Percentiles rank a stretch among this genome's conserved stretches.
Conservation (phyloP, 1,140 invertebrate genomes). For the Lepidurus packardi region DNA sequence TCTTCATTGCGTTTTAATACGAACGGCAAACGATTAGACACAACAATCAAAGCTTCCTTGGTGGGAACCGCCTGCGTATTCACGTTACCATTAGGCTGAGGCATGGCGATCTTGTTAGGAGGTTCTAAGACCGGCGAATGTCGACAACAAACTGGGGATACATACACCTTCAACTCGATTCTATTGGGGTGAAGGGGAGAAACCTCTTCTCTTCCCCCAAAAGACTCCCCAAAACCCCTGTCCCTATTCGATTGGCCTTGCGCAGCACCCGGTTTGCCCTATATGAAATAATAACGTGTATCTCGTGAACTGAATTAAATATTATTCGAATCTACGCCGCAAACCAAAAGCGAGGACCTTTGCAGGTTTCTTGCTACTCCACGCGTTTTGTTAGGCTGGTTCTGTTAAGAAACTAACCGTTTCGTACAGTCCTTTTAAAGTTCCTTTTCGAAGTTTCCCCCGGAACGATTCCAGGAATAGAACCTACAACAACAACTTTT, state of each 20-base stretch:
- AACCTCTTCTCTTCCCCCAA: neutral
- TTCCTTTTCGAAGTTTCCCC: neutral
- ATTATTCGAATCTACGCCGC: too few species aligned
- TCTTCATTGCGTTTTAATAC: conserved; percentile 66
- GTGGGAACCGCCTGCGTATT: conserved; percentile 48
- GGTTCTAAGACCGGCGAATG: neutral
- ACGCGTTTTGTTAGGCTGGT: too few species aligned
- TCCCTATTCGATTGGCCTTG: too few species aligned
- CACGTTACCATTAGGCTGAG: conserved; percentile 37
- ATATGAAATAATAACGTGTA: too few species aligned
- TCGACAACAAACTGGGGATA: neutral
- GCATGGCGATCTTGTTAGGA: neutral
- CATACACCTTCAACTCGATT: neutral
- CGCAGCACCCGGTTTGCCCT: too few species aligned
- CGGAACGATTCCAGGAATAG: neutral
- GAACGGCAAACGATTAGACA: conserved; percentile 82
- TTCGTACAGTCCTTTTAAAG: neutral
- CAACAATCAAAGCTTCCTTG: conserved; percentile 61
- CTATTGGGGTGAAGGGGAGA: conserved; percentile 29
- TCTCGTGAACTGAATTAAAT: too few species aligned
- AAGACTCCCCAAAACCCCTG: neutral
- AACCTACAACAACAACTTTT: neutral
- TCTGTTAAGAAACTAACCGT: too few species aligned
- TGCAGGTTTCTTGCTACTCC: too few species aligned
- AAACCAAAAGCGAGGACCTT: too few species aligned